Conservation (phyloP, 2,888 invertebrate genomes). For the Stramonita haemastoma region DNA sequence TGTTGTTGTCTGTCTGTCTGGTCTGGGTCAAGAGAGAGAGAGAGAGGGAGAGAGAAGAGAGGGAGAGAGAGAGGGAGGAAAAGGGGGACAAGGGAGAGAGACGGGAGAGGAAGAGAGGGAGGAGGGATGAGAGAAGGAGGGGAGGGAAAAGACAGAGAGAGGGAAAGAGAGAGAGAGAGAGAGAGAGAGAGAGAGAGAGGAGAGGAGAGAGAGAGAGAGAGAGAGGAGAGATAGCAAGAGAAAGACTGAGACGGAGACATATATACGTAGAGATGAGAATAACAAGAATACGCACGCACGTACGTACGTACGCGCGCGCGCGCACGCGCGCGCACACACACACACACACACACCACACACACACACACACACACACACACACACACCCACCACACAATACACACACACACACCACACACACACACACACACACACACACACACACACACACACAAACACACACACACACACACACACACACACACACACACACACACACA, state of each 20-base stretch:
- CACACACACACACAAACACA: neutral
- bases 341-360: too few species aligned
- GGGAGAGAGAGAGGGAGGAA: too few species aligned
- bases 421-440: neutral
- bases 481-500: neutral
- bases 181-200: neutral
- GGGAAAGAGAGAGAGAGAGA: neutral
- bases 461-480: neutral
- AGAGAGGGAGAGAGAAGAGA: too few species aligned
- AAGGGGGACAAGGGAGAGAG: too few species aligned
- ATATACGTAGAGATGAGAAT: neutral
- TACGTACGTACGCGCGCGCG: neutral
- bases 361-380: neutral
- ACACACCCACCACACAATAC: too few species aligned
- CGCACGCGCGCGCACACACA: neutral
- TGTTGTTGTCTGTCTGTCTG: too few species aligned
- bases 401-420: neutral
- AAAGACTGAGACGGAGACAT: neutral
- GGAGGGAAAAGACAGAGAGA: too few species aligned
- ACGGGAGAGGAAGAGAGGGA: too few species aligned
- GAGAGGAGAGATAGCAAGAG: neutral
- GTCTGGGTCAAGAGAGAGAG: too few species aligned
- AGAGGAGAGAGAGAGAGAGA: too few species aligned
- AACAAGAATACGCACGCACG: neutral
- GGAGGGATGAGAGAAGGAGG: too few species aligned